Base-by-base conservation (phyloP, 2,888 invertebrate genomes). In the Apotomis turbidana region DNA sequence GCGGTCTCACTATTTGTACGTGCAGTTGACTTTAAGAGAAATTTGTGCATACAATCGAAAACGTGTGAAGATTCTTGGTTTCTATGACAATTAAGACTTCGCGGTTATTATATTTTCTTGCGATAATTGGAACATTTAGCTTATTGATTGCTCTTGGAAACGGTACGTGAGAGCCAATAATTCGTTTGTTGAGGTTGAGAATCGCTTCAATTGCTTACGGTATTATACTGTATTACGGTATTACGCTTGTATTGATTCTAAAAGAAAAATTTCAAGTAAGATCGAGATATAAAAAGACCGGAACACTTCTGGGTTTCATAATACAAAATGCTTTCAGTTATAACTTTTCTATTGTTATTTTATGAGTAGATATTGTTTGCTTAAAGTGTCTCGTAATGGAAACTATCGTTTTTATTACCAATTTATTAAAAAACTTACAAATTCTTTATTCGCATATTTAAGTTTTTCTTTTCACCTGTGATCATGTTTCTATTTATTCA, bases 11-110 rank as follows among this genome's bases (percentile, higher is more conserved):
- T 41, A 13, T 60, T 38, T 59, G 12, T 51, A 13, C 27, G 27
- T n/a, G 51, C 62, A 38, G 61, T 71, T 71, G 49, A 59, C 68
- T 72, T 63, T 38, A 36, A 63, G 72, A 72, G 72, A 72, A 72
- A 72, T 62, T 61, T 71, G 71, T 68, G 15, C 38, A 72, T 61
- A 51, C 59, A 72, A 62, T 72, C 44, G 62, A 46, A 68, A 68
- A 72, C 72, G 72, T 72, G 72, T 58, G 72, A 72, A 57, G 61
- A 55, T 46, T 49, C 44, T 57, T 60, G 44, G 54, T 13, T 70
- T 58, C 55, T 67, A 13, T 60, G 54, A 49, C 57, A 52, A 67
- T 67, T 69, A 61, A 57, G 15, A 52, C 15, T 58, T 46, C 66
- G 49, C 49, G 44, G 62, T 71, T 62, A 61, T 67, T 71, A 67